Conservation (phyloP, 2,888 invertebrate genomes). For the Gonocerus acuteangulatus region DNA sequence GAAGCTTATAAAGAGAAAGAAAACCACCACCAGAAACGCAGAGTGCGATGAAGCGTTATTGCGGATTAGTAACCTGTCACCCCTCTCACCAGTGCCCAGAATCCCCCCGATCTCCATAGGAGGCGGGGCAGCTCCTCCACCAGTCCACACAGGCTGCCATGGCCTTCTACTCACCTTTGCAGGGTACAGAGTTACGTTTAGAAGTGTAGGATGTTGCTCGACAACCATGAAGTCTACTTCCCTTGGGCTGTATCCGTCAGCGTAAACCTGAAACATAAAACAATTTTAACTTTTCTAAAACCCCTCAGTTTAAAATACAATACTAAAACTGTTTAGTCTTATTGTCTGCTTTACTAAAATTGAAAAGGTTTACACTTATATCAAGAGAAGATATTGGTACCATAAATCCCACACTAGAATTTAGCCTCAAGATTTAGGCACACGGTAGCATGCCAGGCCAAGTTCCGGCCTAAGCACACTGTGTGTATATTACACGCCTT, state of each 20-base stretch:
- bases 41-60: background rate
- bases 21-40: background rate
- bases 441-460: too few relatives aligned
- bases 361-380: too few relatives aligned
- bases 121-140: conserved; percentile 26
- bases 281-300: too few relatives aligned
- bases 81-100: conserved; percentile 37
- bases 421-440: too few relatives aligned
- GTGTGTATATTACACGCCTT: too few relatives aligned
- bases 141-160: conserved; percentile 21
- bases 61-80: conserved; percentile 37
- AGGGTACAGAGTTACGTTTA: conserved; percentile 73
- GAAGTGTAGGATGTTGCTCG: conserved; percentile 73
- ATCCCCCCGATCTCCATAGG: conserved; percentile 4
- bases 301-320: too few relatives aligned
- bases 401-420: too few relatives aligned
- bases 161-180: conserved; percentile 57
- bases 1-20: background rate
- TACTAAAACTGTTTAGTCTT: too few relatives aligned
- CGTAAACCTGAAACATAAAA: conserved; percentile 60
- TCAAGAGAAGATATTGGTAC: too few relatives aligned
- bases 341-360: too few relatives aligned
- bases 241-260: conserved; percentile 73
- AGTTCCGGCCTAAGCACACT: too few relatives aligned
- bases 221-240: conserved; percentile 81